Evolutionary conservation across 2,113 vertebrate species (phyloP), one percentile per base, ranked within the genome.

Genomic region (Lipotes vexillifer): DNA sequence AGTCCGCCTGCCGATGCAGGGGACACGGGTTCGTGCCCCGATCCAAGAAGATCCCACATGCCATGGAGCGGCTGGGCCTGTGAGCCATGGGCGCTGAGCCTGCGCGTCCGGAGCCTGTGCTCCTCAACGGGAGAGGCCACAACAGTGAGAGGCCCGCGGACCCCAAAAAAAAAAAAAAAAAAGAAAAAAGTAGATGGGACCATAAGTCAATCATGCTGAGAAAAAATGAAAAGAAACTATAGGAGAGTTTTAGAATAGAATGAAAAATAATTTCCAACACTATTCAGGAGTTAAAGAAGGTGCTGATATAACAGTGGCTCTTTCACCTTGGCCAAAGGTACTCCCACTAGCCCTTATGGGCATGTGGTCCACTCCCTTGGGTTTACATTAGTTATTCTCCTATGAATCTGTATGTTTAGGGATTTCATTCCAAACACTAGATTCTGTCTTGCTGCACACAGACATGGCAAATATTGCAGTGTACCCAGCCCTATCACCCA

Each of bases 211-310:
- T 93, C 65, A 90, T 27, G 5, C 52, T 66, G n/a, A 90, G 38
- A 71, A 87, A 96, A 71, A 13, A 81, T n/a, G 6, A 94, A 75
- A 29, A 75, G 72, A 75, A 95, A 86, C 55, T 66, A 82, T n/a
- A 92, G 57, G n/a, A 92, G 25, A 88, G 59, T 92, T 93, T 89
- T 88, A 95, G 33, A 23, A 66, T 8, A 95, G 65, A 66, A 46
- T 33, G 33, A 21, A 95, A 94, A 90, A 93, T 82, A 93, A 92
- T 57, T 88, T 93, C 57, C 57, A 66, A 89, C 25, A 29, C 92
- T 33, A 88, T 75, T 72, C 49, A 90, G 36, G 41, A 92, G n/a
- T 80, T 80, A 90, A 90, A 90, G 63, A 97, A 87, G 41, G 5
- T 88, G 29, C 4, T 77, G 23, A 83, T 75, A 66, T 80, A 87